phyloP scores from a whole-genome alignment of 1,140 invertebrate genomes.

The Galleria mellonella region DNA sequence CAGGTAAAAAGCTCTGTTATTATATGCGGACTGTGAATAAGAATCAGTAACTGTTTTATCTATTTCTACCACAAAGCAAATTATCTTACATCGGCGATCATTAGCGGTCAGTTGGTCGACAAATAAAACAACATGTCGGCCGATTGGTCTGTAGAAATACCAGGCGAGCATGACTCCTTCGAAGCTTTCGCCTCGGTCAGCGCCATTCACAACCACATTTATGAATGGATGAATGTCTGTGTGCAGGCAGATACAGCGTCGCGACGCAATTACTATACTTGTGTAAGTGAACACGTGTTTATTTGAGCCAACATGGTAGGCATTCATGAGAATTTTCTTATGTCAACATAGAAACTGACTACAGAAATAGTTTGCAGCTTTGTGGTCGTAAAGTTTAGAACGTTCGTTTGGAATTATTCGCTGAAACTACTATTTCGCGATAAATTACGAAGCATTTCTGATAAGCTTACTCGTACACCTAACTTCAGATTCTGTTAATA shows the following conservation, averaged over 20 bases:
- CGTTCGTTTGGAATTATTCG: constrained; percentile 5
- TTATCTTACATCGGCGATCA: constrained; percentile 3
- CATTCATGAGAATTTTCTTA: constrained; percentile 70
- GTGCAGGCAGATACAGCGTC: constrained; percentile 20
- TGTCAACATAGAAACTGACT: constrained; percentile 59
- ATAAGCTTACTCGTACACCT: too few species aligned
- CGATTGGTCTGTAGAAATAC: constrained; percentile 50
- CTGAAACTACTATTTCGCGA: neutral
- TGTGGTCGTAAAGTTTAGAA: constrained; percentile 50
- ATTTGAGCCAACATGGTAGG: constrained; percentile 53
- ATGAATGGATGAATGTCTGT: constrained; percentile 52
- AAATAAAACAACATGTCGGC: constrained; percentile 60
- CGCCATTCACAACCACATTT: constrained; percentile 41
- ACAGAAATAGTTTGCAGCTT: constrained; percentile 62
- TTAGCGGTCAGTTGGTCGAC: constrained; percentile 18
- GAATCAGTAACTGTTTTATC: neutral
- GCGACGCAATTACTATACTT: constrained; percentile 14
- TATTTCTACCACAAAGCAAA: constrained; percentile 1
- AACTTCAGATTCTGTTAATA: too few species aligned
- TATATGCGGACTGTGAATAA: too few species aligned
- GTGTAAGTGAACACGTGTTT: constrained; percentile 53
- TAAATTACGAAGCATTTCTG: too few species aligned
- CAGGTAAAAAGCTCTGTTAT: too few species aligned
- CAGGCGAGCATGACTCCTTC: constrained; percentile 43
- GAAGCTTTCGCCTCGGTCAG: constrained; percentile 46